These are phyloP conservation scores for Muschampia plurimacula DNA, from an alignment of 2,888 invertebrate genomes.

Conservation along the genomic window DNA sequence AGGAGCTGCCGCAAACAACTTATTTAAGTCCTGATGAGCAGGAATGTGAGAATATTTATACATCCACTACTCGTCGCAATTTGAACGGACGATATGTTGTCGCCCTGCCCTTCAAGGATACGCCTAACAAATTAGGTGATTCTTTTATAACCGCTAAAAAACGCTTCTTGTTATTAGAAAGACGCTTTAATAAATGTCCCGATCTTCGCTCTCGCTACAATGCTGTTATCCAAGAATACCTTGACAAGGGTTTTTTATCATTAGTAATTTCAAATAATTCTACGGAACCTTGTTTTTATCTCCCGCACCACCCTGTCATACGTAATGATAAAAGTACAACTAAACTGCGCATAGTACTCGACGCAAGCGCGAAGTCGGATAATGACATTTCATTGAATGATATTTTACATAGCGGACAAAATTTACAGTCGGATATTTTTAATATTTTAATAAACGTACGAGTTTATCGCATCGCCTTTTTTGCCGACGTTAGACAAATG, in stretches of 20 bases:
- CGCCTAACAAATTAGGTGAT: slow-evolving; percentile 11
- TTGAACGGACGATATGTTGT: background rate
- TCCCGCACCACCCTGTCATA: slow-evolving; percentile 40
- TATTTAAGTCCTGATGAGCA: background rate
- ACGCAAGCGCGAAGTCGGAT: slow-evolving; percentile 37
- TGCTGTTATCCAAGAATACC: background rate
- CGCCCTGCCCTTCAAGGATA: slow-evolving; percentile 6
- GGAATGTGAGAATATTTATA: slow-evolving; percentile 4
- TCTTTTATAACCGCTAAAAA: slow-evolving; percentile 16
- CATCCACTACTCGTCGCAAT: background rate
- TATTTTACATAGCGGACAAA: slow-evolving; percentile 30
- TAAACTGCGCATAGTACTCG: slow-evolving; percentile 31
- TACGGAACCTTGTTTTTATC: slow-evolving; percentile 25
- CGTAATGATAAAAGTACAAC: slow-evolving; percentile 36
- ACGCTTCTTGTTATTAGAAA: slow-evolving; percentile 9
- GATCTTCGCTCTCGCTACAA: slow-evolving; percentile 3
- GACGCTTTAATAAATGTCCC: slow-evolving; percentile 15
- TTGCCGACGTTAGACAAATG: slow-evolving; percentile 36
- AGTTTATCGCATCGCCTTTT: slow-evolving; percentile 29
- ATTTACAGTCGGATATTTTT: slow-evolving; percentile 39
- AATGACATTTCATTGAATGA: slow-evolving; percentile 38
- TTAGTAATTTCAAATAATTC: background rate
- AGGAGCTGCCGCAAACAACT: background rate
- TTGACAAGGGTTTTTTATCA: background rate
- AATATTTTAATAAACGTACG: slow-evolving; percentile 10